Conservation (phyloP, 2,888 invertebrate genomes). For the Aspidiotus destructor region DNA sequence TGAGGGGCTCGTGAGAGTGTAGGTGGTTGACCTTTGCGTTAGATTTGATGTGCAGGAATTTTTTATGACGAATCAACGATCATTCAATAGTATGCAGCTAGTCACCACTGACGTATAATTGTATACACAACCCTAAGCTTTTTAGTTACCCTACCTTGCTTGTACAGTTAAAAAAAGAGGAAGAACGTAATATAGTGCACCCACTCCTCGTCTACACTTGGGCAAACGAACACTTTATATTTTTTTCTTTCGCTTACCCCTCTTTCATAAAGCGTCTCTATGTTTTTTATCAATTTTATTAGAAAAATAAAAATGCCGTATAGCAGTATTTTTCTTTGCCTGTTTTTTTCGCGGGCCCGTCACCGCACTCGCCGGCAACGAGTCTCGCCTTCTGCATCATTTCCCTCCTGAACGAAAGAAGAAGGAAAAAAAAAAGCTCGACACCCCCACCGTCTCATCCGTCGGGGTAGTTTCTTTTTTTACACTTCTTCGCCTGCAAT, state of each 20-base stretch:
- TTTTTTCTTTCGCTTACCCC: conserved; percentile 9
- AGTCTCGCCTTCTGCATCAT: conserved; percentile 12
- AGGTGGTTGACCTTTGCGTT: no score
- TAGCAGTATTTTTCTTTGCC: conserved; percentile 23
- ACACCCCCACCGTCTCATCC: neutral
- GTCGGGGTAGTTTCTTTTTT: neutral
- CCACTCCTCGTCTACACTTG: conserved; percentile 36
- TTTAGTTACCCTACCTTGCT: no score
- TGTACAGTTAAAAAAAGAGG: no score
- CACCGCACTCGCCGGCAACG: conserved; percentile 1
- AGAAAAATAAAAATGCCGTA: conserved; percentile 27
- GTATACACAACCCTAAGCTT: no score
- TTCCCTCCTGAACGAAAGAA: neutral
- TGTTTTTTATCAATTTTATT: conserved; percentile 29
- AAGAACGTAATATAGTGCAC: no score
- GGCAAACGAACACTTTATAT: conserved; percentile 34
- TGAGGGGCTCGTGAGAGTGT: no score
- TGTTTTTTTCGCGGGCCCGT: conserved; percentile 8
- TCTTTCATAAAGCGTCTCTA: neutral
- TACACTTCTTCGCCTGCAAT: neutral
- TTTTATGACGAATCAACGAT: no score
- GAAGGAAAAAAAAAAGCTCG: neutral
- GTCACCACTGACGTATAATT: no score
- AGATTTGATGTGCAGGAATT: no score
- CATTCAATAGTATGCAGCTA: no score